phyloP scores from a whole-genome alignment of 2,888 invertebrate genomes.

The Scotopteryx bipunctaria region DNA sequence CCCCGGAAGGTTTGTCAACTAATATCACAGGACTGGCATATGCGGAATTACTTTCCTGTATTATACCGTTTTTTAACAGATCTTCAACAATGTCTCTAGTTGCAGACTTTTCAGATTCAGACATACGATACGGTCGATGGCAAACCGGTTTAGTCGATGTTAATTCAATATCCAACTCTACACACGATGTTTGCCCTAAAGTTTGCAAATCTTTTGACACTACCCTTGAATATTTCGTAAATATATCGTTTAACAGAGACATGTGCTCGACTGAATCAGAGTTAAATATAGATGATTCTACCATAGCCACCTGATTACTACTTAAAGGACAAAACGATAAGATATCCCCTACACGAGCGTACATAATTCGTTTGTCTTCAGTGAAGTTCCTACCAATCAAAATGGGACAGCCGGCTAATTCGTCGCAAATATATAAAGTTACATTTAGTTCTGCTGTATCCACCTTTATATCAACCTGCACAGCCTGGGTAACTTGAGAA shows the following conservation, averaged over 20 bases:
- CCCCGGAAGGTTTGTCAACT: neutral
- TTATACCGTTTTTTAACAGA: neutral
- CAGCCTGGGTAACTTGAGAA: neutral
- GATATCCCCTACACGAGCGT: neutral
- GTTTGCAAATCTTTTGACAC: neutral
- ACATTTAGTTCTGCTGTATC: neutral
- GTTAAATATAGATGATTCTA: neutral
- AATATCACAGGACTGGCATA: neutral
- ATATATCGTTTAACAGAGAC: neutral
- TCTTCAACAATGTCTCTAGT: neutral
- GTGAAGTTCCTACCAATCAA: slow-evolving; percentile 4
- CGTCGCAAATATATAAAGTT: neutral
- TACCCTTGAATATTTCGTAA: neutral
- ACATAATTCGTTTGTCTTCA: neutral
- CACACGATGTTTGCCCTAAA: neutral
- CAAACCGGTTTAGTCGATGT: neutral
- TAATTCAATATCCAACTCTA: neutral
- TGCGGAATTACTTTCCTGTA: neutral
- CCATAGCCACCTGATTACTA: neutral
- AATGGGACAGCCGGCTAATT: neutral
- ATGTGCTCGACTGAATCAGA: neutral
- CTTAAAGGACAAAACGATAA: neutral
- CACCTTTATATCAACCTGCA: neutral
- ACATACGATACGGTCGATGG: neutral
- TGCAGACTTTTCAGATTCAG: neutral